These are phyloP conservation scores for Todus mexicanus DNA, from an alignment of 2,797 vertebrate genomes.

Conservation along the genomic window DNA sequence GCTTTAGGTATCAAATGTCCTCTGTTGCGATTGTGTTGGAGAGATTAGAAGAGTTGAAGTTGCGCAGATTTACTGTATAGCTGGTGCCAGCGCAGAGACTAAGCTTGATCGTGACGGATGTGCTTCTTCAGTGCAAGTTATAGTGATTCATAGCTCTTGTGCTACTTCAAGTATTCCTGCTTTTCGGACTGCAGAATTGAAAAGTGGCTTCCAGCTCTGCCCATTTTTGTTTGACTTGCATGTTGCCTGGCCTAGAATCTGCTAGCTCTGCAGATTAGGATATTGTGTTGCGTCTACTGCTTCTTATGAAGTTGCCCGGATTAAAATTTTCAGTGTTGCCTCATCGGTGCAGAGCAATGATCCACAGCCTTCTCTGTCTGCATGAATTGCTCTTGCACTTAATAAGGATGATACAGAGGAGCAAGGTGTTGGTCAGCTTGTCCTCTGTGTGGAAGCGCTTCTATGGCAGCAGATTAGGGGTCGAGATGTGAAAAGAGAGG, in stretches of 20 bases:
- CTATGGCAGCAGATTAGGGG: background rate
- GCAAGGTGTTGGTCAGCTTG: background rate
- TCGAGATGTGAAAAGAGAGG: background rate
- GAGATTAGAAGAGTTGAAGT: background rate
- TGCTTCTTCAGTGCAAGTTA: background rate
- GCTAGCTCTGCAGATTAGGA: slow-evolving; percentile 25
- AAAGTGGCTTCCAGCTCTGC: slow-evolving; percentile 5
- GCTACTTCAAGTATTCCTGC: slow-evolving; percentile 38
- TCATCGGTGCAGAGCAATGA: background rate
- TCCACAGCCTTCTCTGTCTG: background rate
- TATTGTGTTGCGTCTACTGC: slow-evolving; percentile 16
- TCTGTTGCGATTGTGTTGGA: slow-evolving; percentile 9
- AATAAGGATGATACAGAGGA: background rate
- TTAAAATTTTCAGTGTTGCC: background rate
- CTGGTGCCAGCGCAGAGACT: background rate
- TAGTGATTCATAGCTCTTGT: slow-evolving; percentile 17
- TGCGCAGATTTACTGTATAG: slow-evolving; percentile 1
- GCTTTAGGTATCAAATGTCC: slow-evolving; percentile 12
- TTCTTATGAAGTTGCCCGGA: background rate
- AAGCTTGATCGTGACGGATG: background rate
- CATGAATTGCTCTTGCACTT: background rate
- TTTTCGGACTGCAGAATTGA: slow-evolving; percentile 8
- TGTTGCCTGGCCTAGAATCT: slow-evolving; percentile 25
- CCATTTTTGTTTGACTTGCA: background rate
- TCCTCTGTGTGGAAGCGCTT: background rate